These are phyloP conservation scores for Diogma glabrata DNA, from an alignment of 2,888 invertebrate species.

Conservation along the genomic window DNA sequence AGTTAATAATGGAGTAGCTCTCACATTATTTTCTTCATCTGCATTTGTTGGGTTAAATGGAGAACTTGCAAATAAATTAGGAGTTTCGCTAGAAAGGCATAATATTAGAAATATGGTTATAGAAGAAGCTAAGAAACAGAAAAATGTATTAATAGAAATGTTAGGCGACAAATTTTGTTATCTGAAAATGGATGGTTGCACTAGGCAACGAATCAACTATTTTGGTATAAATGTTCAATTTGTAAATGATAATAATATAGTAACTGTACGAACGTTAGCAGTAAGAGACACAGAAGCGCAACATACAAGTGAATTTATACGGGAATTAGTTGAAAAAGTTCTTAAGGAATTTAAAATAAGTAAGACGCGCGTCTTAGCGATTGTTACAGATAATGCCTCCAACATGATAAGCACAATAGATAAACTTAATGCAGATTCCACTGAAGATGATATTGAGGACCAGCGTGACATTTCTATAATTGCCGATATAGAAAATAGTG, in stretches of 20 bases:
- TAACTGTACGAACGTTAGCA: not conserved
- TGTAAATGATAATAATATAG: constrained; percentile 1
- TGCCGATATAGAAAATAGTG: too few species aligned
- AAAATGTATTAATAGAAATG: too few species aligned
- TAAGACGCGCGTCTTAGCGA: not conserved
- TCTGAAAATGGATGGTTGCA: constrained; percentile 6
- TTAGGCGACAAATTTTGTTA: too few species aligned
- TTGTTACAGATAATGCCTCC: constrained; percentile 1
- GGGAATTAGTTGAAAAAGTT: constrained; percentile 1
- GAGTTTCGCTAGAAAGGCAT: too few species aligned
- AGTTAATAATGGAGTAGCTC: too few species aligned
- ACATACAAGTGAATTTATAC: constrained; percentile 1
- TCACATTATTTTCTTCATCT: too few species aligned
- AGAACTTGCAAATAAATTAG: too few species aligned
- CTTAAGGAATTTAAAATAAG: constrained; percentile 1
- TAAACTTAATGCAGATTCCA: not conserved
- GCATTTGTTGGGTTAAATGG: too few species aligned
- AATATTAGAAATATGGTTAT: too few species aligned
- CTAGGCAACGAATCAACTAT: constrained; percentile 7
- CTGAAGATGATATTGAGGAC: not conserved
- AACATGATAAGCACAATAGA: not conserved
- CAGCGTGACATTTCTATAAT: not conserved
- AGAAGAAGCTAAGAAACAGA: too few species aligned
- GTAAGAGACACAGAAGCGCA: constrained; percentile 6
- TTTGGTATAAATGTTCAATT: constrained; percentile 3